These are phyloP conservation scores for Dichetophora obliterata DNA, from an alignment of 2,888 invertebrate species.

Conservation along the genomic window DNA sequence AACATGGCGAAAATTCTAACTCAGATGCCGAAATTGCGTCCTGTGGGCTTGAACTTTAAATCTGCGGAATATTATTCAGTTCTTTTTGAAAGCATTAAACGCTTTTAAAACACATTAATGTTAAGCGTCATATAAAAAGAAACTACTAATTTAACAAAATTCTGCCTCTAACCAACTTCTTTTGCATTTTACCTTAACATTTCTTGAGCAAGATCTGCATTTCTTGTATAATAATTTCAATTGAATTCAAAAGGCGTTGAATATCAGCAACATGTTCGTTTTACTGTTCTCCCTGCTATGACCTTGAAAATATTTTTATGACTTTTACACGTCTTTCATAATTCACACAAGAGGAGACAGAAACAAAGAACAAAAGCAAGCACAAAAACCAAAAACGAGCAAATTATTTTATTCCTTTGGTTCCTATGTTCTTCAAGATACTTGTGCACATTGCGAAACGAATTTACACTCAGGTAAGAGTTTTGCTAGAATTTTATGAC, in stretches of 20 bases:
- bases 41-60: too few species aligned
- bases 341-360: background rate
- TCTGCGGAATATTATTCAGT: too few species aligned
- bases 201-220: background rate
- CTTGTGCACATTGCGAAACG: constrained; percentile 23
- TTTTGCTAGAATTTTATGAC: background rate
- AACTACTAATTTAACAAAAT: too few species aligned
- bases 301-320: constrained; percentile 39
- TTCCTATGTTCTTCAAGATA: background rate
- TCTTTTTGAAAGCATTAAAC: too few species aligned
- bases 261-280: constrained; percentile 39
- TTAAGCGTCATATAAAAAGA: too few species aligned
- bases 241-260: background rate
- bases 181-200: background rate
- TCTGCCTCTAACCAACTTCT: background rate
- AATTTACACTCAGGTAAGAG: constrained; percentile 17
- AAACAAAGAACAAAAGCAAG: background rate
- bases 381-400: too few species aligned
- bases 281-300: constrained; percentile 2
- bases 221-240: background rate
- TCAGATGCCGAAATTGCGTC: too few species aligned
- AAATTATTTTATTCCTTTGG: background rate
- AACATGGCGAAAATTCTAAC: too few species aligned
- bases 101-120: too few species aligned
- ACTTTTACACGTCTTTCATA: constrained; percentile 29